A percentile compares a stretch with the other conserved stretches of the same genome.
phyloP scores from a whole-genome alignment of 2,888 invertebrate species.

The Brachyopa scutellaris region DNA sequence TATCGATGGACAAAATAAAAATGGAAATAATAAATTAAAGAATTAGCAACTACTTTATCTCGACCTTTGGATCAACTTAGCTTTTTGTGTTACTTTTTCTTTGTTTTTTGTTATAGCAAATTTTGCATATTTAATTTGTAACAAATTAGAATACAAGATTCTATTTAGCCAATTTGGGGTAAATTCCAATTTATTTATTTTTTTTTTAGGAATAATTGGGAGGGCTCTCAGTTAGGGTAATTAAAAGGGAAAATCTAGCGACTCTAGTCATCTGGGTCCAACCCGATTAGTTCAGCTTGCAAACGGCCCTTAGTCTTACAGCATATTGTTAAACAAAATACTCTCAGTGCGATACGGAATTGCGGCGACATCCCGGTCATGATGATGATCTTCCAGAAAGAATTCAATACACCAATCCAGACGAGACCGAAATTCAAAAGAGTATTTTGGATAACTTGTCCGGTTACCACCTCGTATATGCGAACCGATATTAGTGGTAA shows the following conservation, averaged over 20 bases:
- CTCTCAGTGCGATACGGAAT: slow-evolving; percentile 93
- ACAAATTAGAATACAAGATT: slow-evolving; percentile 49
- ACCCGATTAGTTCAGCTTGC: slow-evolving; percentile 92
- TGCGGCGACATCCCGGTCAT: slow-evolving; percentile 95
- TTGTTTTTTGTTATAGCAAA: slow-evolving; percentile 18
- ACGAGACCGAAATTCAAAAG: slow-evolving; percentile 95
- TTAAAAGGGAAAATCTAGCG: slow-evolving; percentile 80
- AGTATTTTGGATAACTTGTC: slow-evolving; percentile 87
- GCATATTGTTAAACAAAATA: slow-evolving; percentile 93
- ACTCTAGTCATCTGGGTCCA: slow-evolving; percentile 92
- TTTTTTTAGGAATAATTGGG: slow-evolving; percentile 39
- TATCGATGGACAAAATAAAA: slow-evolving; percentile 55
- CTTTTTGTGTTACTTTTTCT: slow-evolving; percentile 49
- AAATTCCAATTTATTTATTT: slow-evolving; percentile 32
- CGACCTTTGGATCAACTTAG: slow-evolving; percentile 68
- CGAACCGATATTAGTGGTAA: slow-evolving; percentile 93
- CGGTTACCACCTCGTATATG: slow-evolving; percentile 88
- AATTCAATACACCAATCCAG: slow-evolving; percentile 97
- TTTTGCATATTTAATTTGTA: slow-evolving; percentile 36
- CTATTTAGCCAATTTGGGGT: slow-evolving; percentile 51
- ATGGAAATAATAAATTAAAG: slow-evolving; percentile 18
- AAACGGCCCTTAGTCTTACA: slow-evolving; percentile 92
- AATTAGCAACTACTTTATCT: slow-evolving; percentile 69
- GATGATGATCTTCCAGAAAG: slow-evolving; percentile 97
- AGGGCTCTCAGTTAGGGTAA: slow-evolving; percentile 69